A percentile compares a stretch with the other conserved stretches of the same genome.
Conservation (phyloP, 2,113 vertebrate species). For the Callipepla squamata region DNA sequence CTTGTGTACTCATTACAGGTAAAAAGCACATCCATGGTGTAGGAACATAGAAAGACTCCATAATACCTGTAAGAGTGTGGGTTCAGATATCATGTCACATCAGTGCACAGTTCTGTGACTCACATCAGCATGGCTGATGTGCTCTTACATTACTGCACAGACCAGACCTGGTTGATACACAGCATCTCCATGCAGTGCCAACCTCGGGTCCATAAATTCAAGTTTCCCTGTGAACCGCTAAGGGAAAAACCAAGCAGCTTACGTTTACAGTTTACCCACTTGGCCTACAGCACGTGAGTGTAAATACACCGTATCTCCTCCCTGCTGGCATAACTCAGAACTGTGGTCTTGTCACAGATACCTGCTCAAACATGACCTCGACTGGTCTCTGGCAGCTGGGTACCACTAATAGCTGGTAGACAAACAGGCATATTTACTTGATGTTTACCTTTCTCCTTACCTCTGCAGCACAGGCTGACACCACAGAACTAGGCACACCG, state of each 20-base stretch:
- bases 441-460: slow-evolving; percentile 43
- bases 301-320: slow-evolving; percentile 44
- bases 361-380: slow-evolving; percentile 34
- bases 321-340: slow-evolving; percentile 10
- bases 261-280: background rate
- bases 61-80: background rate
- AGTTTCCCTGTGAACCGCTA: background rate
- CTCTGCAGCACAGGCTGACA: background rate
- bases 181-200: rapidly evolving
- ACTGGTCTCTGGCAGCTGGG: background rate
- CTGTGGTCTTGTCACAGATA: background rate
- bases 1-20: rapidly evolving
- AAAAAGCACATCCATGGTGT: background rate
- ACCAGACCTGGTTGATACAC: rapidly evolving
- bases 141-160: background rate
- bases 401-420: slow-evolving; percentile 24
- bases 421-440: slow-evolving; percentile 29
- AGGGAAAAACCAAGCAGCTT: background rate
- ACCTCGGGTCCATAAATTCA: background rate
- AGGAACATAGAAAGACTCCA: background rate
- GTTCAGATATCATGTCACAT: background rate
- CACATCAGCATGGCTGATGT: rapidly evolving
- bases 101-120: background rate
- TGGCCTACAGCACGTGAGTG: rapidly evolving
- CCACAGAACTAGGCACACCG: background rate